phyloP scores from a whole-genome alignment of 2,888 invertebrate genomes.

The Phrixothrix hirtus region DNA sequence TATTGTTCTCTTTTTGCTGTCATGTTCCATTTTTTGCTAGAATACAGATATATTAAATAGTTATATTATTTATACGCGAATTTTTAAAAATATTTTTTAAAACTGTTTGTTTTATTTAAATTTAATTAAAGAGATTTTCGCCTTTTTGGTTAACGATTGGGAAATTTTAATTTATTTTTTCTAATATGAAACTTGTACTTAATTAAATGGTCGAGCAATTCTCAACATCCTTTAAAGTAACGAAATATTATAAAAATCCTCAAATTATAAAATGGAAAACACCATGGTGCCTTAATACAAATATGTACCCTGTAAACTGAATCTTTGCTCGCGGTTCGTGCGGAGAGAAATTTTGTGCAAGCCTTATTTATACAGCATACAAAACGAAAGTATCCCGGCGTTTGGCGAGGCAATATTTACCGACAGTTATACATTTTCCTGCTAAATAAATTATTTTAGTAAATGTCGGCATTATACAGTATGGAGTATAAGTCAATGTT shows the following conservation, averaged over 20 bases:
- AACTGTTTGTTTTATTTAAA: too few species aligned
- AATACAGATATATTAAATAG: constrained; percentile 22
- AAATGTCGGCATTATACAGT: constrained; percentile 56
- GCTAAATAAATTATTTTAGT: constrained; percentile 59
- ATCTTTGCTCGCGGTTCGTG: constrained; percentile 52
- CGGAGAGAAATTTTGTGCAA: constrained; percentile 54
- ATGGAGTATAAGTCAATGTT: constrained; percentile 55
- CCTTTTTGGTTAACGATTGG: too few species aligned
- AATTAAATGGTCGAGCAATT: constrained; percentile 9
- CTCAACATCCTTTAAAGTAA: constrained; percentile 19
- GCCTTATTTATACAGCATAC: constrained; percentile 55
- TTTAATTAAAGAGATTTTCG: too few species aligned
- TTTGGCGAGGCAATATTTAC: constrained; percentile 58
- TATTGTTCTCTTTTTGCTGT: constrained; percentile 52
- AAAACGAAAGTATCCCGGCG: constrained; percentile 56
- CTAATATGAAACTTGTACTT: too few species aligned
- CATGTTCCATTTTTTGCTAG: constrained; percentile 27
- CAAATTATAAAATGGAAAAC: constrained; percentile 36
- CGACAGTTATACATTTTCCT: constrained; percentile 59
- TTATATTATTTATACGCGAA: background rate
- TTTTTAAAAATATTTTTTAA: too few species aligned
- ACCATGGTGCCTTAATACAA: constrained; percentile 33
- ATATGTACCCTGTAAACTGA: constrained; percentile 44
- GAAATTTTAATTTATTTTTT: too few species aligned
- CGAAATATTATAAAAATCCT: constrained; percentile 32